These are phyloP conservation scores for Orthosia gracilis DNA, from an alignment of 2,888 invertebrate genomes.

Conservation along the genomic window DNA sequence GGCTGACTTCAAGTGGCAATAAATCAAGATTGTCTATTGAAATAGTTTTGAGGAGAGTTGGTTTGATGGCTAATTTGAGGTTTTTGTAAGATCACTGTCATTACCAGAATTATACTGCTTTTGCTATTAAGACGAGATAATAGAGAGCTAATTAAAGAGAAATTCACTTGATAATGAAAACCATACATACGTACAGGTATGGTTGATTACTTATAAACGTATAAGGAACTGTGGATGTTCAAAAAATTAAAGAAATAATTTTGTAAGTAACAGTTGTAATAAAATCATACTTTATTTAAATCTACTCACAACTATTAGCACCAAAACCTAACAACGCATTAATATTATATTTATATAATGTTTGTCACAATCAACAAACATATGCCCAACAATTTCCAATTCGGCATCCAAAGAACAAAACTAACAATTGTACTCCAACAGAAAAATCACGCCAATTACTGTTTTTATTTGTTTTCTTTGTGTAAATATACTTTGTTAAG, in stretches of 20 bases:
- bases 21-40: conserved; percentile 27
- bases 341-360: not conserved
- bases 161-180: too few species aligned
- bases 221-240: too few species aligned
- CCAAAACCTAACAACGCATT: not conserved
- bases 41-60: conserved; percentile 5
- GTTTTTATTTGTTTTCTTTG: conserved; percentile 56
- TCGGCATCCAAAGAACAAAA: conserved; percentile 24
- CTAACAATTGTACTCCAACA: conserved; percentile 32
- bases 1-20: conserved; percentile 16
- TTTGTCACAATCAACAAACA: conserved; percentile 4
- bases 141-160: too few species aligned
- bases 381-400: not conserved
- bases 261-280: too few species aligned
- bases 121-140: not conserved
- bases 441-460: conserved; percentile 50
- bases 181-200: too few species aligned
- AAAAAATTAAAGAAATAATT: too few species aligned
- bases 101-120: not conserved
- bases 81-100: not conserved
- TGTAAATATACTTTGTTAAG: conserved; percentile 55
- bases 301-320: not conserved
- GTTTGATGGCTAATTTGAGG: not conserved
- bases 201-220: too few species aligned
- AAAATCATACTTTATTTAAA: too few species aligned